phyloP scores from a whole-genome alignment of 2,888 invertebrate genomes.

The Drosophila rubida region DNA sequence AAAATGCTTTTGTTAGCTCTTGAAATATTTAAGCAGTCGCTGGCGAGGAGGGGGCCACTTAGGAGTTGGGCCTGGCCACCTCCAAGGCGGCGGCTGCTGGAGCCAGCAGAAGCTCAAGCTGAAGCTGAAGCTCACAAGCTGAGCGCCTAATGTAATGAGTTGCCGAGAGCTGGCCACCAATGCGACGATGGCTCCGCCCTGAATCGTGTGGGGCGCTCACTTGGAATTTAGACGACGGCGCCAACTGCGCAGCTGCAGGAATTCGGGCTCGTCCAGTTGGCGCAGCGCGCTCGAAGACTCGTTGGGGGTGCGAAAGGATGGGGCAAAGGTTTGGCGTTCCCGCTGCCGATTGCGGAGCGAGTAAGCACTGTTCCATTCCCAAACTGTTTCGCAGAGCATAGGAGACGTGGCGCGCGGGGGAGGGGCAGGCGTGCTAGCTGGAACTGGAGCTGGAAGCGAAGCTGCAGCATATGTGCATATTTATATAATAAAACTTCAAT shows the following conservation, averaged over 20 bases:
- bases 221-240: conserved; percentile 60
- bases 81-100: conserved; percentile 19
- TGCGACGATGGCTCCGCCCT: conserved; percentile 72
- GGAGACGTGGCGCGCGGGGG: background rate
- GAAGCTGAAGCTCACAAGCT: conserved; percentile 29
- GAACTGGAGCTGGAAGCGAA: background rate
- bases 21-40: conserved; percentile 68
- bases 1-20: conserved; percentile 74
- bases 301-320: conserved; percentile 31
- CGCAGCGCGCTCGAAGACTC: conserved; percentile 32
- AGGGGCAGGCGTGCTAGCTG: background rate
- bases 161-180: conserved; percentile 55
- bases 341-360: conserved; percentile 36
- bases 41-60: background rate
- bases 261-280: conserved; percentile 70
- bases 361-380: conserved; percentile 69
- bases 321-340: conserved; percentile 1
- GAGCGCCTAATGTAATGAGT: conserved; percentile 60
- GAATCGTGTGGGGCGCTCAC: conserved; percentile 59
- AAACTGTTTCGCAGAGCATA: conserved; percentile 52
- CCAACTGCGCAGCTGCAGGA: conserved; percentile 72
- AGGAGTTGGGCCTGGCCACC: conserved; percentile 7
- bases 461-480: conserved; percentile 2
- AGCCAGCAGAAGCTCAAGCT: no score
- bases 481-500: conserved; percentile 11